Conservation (phyloP, 1,140 invertebrate genomes). For the Philopotamus ludificatus region DNA sequence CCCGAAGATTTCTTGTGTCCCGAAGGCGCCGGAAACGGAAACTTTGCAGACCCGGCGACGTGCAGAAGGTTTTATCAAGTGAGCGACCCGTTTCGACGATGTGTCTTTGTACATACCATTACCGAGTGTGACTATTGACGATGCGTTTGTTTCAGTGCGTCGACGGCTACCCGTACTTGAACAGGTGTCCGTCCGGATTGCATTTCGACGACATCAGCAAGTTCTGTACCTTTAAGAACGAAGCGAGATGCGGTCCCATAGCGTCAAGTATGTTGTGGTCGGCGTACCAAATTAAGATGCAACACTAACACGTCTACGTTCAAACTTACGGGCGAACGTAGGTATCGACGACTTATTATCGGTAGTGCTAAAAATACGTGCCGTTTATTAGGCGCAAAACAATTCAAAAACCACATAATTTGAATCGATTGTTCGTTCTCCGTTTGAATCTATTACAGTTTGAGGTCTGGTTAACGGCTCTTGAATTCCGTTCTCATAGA, state of each 20-base stretch:
- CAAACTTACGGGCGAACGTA: not conserved
- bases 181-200: slow-evolving; percentile 83
- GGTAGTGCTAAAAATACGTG: no score
- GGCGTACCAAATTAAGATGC: not conserved
- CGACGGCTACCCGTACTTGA: slow-evolving; percentile 81
- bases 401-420: no score
- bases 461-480: no score
- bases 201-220: slow-evolving; percentile 90
- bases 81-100: no score
- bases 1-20: slow-evolving; percentile 69
- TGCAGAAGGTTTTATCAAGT: slow-evolving; percentile 88
- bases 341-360: no score
- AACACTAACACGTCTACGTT: not conserved
- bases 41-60: slow-evolving; percentile 86
- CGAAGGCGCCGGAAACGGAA: slow-evolving; percentile 76
- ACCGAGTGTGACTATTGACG: no score
- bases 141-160: slow-evolving; percentile 69
- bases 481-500: no score
- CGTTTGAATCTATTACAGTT: no score
- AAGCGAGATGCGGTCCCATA: slow-evolving; percentile 87
- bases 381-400: no score
- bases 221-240: slow-evolving; percentile 87
- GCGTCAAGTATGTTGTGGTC: slow-evolving; percentile 77
- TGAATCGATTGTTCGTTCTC: no score
- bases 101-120: no score